Percentiles rank a stretch among this genome's conserved stretches.
These are phyloP conservation scores for Amniataba percoides DNA, from an alignment of 2,797 vertebrate species.

Conservation along the genomic window DNA sequence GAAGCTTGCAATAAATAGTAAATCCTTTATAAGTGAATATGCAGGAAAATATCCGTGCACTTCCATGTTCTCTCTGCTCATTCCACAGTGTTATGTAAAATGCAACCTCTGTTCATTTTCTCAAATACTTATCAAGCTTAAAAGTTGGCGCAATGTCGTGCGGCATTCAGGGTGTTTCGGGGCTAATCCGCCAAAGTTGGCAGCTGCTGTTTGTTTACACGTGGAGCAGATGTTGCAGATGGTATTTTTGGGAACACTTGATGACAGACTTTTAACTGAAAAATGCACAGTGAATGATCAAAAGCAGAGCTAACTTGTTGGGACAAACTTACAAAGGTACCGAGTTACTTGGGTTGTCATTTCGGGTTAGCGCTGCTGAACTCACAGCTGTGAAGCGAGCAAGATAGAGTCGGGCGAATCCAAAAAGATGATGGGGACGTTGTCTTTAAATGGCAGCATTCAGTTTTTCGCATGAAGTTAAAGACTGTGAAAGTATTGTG, in stretches of 20 bases:
- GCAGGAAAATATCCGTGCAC: not conserved
- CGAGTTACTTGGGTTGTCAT: conserved; percentile 32
- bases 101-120: not conserved
- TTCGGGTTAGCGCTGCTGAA: conserved; percentile 22
- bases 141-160: not conserved
- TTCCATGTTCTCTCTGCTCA: not conserved
- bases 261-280: conserved; percentile 33
- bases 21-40: conserved; percentile 3
- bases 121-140: conserved; percentile 27
- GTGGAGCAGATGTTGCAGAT: conserved; percentile 55
- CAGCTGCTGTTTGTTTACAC: conserved; percentile 60
- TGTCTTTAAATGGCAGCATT: conserved; percentile 19
- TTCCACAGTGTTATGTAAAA: not conserved
- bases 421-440: conserved; percentile 1
- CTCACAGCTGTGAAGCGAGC: conserved; percentile 17
- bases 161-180: conserved; percentile 45
- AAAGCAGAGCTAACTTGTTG: conserved; percentile 34
- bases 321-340: conserved; percentile 49
- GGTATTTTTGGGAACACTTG: conserved; percentile 44
- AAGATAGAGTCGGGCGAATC: not conserved
- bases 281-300: conserved; percentile 47
- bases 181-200: conserved; percentile 45
- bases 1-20: not conserved
- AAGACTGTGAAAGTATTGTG: not conserved
- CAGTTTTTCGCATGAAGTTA: conserved; percentile 25